Evolutionary conservation across 2,888 invertebrate genomes (phyloP), one percentile per base, ranked within the genome.

Genomic region (Buathra laborator): DNA sequence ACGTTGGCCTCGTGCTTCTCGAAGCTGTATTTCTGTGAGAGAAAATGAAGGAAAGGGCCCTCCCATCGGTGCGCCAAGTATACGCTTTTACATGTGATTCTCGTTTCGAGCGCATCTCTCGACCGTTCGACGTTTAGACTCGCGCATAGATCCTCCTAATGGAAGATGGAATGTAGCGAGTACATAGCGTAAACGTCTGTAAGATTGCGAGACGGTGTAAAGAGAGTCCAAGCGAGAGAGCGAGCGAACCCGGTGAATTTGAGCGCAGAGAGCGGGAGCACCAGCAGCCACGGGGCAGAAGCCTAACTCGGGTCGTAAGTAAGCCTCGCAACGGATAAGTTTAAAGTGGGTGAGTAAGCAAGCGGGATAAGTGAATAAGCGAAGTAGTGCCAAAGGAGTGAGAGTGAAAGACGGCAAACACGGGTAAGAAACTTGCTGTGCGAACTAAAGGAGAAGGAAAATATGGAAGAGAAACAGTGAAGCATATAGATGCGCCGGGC

Each of bases 141-240:
- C 79, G 67, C 67, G 68, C 78, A 81, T 82, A 68, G 68, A 84
- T 85, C 86, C 82, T 89, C 78, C 90, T 92, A 92, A 92, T 92
- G 89, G 91, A 91, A 83, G 88, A 84, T 89, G 91, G 91, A 92
- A 92, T 90, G 91, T 87, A 86, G 88, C 88, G 82, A 87, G 88
- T 85, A 81, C 82, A 85, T 53, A 84, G 86, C 89, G 90, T 91
- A 92, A 92, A 92, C 89, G 91, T 89, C 90, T 86, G 86, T 84
- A 84, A 90, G 89, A 90, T 89, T 86, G 85, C 87, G 70, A 68
- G 77, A 74, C 70, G 75, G 64, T 78, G 81, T 76, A 82, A 74
- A 10, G 24, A 19, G 16, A 4, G 19, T 10, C 12, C 1, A 12
- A 24, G 19, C 19, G 59, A 68, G 72, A 56, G 81, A 74, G 74